Evolutionary conservation across 2,888 invertebrate species (phyloP), one percentile per base, ranked within the genome.

Genomic region (Anticlea derivata): DNA sequence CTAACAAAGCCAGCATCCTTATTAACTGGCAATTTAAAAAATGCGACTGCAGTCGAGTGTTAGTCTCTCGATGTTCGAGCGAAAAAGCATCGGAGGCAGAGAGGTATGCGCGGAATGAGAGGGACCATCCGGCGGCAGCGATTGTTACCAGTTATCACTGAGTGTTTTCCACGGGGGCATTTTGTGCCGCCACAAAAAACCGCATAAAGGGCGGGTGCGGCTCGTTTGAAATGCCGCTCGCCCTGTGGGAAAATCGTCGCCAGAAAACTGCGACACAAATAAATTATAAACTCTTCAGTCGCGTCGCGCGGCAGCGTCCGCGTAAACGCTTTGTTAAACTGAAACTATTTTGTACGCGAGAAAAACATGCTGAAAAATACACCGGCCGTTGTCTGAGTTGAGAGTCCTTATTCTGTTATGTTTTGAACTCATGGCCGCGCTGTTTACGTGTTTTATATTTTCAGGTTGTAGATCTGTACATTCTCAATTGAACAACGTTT

Each of bases 101-200:
- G 72, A 71, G 86, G 86, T 77, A 91, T 89, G 89, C 82, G 81
- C 61, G 89, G 90, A 88, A 90, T 90, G 89, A 74, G 73, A 75
- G 80, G 78, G 83, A 79, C 87, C 88, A 87, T 90, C 90, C 91
- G 89, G 81, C 89, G 86, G 87, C 88, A 81, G 82, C 90, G 90
- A 89, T 89, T 90, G 88, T 90, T 87, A 80, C 88, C 88, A 87
- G 90, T 88, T 90, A 90, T 90, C 89, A 89, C 90, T 87, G 90
- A 86, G 87, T 89, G 88, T 88, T 90, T 88, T 89, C 83, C 87
- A 85, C 83, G 73, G 82, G 81, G 77, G 86, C 82, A 88, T 90
- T 88, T 86, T 86, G 84, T 86, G 83, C 77, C 77, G 85, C 80
- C 80, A 86, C 87, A 89, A 89, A 90, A 89, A 88, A 83, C 84